Evolutionary conservation across 2,797 vertebrate genomes (phyloP).

Genomic region (Momotus momota): DNA sequence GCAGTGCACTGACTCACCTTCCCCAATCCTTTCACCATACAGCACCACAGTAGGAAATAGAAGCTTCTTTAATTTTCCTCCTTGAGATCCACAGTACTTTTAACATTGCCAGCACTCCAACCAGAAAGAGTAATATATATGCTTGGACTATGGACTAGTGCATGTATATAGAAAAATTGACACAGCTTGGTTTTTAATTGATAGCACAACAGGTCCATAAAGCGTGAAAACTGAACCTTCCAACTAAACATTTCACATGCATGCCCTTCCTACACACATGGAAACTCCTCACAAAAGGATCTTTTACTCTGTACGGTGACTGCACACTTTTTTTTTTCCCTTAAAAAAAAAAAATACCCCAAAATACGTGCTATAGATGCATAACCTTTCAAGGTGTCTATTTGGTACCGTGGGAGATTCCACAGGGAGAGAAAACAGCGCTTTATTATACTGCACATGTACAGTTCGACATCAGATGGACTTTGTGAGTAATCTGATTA

Average conservation of each 20-base stretch:
- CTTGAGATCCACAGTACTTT: not conserved
- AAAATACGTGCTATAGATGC: fast-evolving
- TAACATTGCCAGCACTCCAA: not conserved
- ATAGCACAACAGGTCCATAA: not conserved
- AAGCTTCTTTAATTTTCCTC: not conserved
- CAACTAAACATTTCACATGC: not conserved
- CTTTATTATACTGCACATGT: not conserved
- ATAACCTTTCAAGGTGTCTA: not conserved
- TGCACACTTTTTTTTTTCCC: not conserved
- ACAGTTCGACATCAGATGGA: not conserved
- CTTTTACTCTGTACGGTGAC: not conserved
- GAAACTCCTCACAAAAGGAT: not conserved
- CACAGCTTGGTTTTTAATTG: not conserved
- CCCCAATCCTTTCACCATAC: not conserved
- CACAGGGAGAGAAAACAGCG: not conserved
- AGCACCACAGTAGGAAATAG: not conserved
- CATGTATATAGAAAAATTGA: not conserved
- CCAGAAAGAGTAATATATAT: not conserved
- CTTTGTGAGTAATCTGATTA: not conserved
- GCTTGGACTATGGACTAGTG: not conserved
- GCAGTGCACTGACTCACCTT: not conserved
- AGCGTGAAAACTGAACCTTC: not conserved
- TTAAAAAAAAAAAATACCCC: too few species aligned
- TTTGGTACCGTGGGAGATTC: not conserved
- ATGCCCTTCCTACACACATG: not conserved